phyloP scores from a whole-genome alignment of 1,140 invertebrate species.

The Eurosta solidaginis region DNA sequence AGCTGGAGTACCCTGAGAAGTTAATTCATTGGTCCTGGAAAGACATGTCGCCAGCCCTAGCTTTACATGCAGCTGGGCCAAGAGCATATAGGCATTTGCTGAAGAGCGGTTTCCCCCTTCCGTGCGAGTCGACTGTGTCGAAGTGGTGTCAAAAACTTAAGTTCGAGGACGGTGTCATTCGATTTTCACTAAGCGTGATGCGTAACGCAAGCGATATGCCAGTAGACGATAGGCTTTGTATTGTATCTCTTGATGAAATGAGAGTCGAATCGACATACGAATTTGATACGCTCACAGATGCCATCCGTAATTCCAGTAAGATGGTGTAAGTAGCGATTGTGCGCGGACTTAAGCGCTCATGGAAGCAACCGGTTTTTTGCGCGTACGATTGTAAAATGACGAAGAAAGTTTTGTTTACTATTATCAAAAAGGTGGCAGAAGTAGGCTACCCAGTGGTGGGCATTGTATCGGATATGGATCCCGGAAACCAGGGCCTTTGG shows the following conservation, averaged over 20 bases:
- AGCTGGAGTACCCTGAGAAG: not conserved
- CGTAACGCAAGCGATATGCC: not conserved
- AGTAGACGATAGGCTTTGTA: conserved; percentile 30
- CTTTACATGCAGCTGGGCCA: conserved; percentile 33
- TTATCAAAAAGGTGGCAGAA: too few species aligned
- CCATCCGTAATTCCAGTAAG: conserved; percentile 5
- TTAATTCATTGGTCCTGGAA: not conserved
- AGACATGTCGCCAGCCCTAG: too few species aligned
- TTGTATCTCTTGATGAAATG: conserved; percentile 38
- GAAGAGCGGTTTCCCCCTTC: conserved; percentile 37
- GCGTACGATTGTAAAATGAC: too few species aligned
- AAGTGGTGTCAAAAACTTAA: conserved; percentile 33
- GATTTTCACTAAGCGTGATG: conserved; percentile 28
- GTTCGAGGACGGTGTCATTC: conserved; percentile 25
- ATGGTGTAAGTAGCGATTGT: conserved; percentile 32
- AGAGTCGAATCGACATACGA: conserved; percentile 30
- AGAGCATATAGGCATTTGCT: conserved; percentile 34
- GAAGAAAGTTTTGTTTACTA: too few species aligned
- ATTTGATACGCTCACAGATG: not conserved
- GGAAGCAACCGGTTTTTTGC: conserved; percentile 39
- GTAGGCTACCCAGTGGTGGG: too few species aligned
- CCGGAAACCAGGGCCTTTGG: too few species aligned
- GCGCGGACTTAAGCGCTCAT: conserved; percentile 35
- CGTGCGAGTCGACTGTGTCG: conserved; percentile 30
- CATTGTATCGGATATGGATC: too few species aligned